Base-by-base conservation (phyloP, 1,140 invertebrate genomes). In the Belonocnema kinseyi region DNA sequence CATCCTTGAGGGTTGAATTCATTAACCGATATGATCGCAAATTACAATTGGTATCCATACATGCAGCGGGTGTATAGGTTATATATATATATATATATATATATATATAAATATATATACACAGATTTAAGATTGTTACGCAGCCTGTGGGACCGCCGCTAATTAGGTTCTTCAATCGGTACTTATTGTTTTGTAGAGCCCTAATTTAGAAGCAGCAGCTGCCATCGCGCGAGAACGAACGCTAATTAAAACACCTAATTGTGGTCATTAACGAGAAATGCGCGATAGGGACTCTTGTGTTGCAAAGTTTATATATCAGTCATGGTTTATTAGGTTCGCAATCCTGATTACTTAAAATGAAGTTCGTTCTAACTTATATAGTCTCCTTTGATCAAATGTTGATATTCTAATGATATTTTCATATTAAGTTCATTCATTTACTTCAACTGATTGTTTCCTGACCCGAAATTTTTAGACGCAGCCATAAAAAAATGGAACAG, bases 181-280 rank as follows among this genome's bases (percentile, higher is more conserved):
- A 85, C 83, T 86, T 86, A 87, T 87, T 86, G 85, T 87, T 85
- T 86, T 82, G 85, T 78, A 56, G 83, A 82, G 81, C 83, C 82
- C 85, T 87, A 88, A 87, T 88, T 88, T 85, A 83, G 61, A 21
- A 82, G 75, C 77, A 81, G 82, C 85, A 86, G 82, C 84, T 83
- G 85, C 85, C 80, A 81, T 77, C 82, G 80, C 82, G 80, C 82
- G 80, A 74, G 82, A 80, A 77, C 78, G 85, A 84, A 76, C 83
- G 83, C 87, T 88, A 87, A 88, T 88, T 88, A 87, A 87, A 87
- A 88, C 84, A 87, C 86, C 85, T 88, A 88, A 88, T 88, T 88
- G 87, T 87, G 83, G 82, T 82, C 83, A 88, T 88, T 88, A 88
- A 88, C 86, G 86, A 82, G 81, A 86, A 85, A 87, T 82, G 85